These are phyloP conservation scores for Masticophis lateralis DNA, from an alignment of 2,797 vertebrate species.

Conservation along the genomic window DNA sequence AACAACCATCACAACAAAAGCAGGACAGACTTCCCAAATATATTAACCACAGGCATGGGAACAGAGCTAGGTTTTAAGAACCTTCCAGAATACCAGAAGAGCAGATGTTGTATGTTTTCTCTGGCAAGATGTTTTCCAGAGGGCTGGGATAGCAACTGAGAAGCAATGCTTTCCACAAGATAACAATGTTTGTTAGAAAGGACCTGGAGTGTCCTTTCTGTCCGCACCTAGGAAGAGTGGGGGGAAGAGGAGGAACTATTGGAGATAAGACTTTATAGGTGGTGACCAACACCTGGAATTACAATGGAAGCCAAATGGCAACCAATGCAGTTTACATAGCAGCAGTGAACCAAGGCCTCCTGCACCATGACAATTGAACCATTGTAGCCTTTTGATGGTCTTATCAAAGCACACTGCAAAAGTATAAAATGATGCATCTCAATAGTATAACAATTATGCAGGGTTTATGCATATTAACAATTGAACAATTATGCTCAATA, in stretches of 20 bases:
- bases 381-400: not conserved
- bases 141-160: not conserved
- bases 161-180: not conserved
- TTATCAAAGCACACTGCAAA: not conserved
- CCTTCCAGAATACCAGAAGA: not conserved
- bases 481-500: no score
- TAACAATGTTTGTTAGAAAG: not conserved
- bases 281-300: not conserved
- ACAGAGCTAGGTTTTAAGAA: not conserved
- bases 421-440: not conserved
- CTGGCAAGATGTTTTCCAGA: not conserved
- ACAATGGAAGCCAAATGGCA: not conserved
- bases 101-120: not conserved
- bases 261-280: not conserved
- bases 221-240: not conserved
- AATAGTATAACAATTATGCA: not conserved
- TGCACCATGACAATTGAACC: not conserved
- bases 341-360: not conserved
- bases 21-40: not conserved
- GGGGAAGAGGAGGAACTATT: not conserved
- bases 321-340: not conserved
- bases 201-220: not conserved
- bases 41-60: not conserved
- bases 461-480: no score
- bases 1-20: not conserved